Percentiles rank a stretch among this genome's conserved stretches.
Conservation (phyloP, 2,113 vertebrate species). For the Cyprinodon tularosa region DNA sequence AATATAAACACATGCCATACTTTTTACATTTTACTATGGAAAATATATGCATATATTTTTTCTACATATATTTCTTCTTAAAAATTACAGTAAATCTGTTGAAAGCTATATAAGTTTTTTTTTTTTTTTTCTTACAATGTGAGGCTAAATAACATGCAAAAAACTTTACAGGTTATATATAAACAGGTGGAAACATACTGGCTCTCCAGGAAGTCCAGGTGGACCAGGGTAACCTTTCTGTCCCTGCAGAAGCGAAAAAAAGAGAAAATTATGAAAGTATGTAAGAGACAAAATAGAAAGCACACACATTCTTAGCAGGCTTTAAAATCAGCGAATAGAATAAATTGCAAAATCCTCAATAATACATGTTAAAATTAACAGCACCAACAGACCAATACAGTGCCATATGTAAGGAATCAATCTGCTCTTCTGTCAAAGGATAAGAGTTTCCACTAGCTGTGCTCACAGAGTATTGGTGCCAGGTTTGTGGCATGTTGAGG, state of each 20-base stretch:
- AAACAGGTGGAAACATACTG: slow-evolving; percentile 81
- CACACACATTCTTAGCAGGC: neutral
- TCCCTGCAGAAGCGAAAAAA: slow-evolving; percentile 80
- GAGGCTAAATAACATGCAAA: neutral
- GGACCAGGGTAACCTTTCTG: slow-evolving; percentile 92
- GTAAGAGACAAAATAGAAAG: neutral
- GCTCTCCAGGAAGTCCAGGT: slow-evolving; percentile 92
- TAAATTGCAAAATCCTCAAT: slow-evolving; percentile 23
- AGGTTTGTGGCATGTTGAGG: slow-evolving; percentile 63
- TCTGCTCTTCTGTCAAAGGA: slow-evolving; percentile 49
- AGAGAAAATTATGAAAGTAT: slow-evolving; percentile 16
- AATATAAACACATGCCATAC: too few relatives aligned
- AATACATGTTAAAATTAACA: slow-evolving; percentile 31
- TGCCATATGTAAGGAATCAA: slow-evolving; percentile 59
- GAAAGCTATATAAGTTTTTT: neutral
- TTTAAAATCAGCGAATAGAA: slow-evolving; percentile 12
- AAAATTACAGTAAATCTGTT: neutral
- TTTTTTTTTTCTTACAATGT: neutral
- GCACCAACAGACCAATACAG: slow-evolving; percentile 23
- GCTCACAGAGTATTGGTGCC: slow-evolving; percentile 47
- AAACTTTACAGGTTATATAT: slow-evolving; percentile 5
- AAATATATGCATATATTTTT: too few relatives aligned
- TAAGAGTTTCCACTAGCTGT: slow-evolving; percentile 67
- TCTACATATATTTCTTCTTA: too few relatives aligned
- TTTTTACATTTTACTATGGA: too few relatives aligned